A percentile compares a stretch with the other conserved stretches of the same genome.
Conservation (phyloP, 2,797 vertebrate genomes). For the Siniperca obscura region DNA sequence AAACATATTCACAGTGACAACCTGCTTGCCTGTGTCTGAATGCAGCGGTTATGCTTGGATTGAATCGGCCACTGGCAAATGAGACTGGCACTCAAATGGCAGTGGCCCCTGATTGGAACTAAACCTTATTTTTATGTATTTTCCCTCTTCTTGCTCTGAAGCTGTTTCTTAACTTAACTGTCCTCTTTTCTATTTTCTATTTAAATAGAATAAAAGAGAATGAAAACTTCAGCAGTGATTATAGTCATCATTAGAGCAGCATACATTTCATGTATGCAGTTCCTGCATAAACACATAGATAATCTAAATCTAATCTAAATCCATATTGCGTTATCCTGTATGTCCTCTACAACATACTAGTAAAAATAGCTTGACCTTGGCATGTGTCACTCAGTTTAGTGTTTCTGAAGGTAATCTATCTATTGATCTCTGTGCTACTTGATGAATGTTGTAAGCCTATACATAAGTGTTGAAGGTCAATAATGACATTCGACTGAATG, state of each 20-base stretch:
- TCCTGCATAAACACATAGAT: neutral
- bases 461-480: constrained; percentile 63
- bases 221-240: constrained; percentile 13
- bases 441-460: constrained; percentile 73
- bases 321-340: constrained; percentile 1
- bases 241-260: neutral
- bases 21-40: constrained; percentile 68
- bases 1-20: constrained; percentile 84
- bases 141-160: constrained; percentile 31
- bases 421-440: constrained; percentile 72
- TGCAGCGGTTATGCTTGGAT: constrained; percentile 64
- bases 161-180: constrained; percentile 51
- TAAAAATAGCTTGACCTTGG: constrained; percentile 65
- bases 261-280: neutral
- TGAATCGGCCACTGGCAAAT: constrained; percentile 78
- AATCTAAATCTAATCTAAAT: constrained; percentile 12
- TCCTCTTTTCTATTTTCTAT: neutral
- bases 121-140: constrained; percentile 39
- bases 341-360: constrained; percentile 34
- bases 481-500: constrained; percentile 60
- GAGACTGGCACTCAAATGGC: constrained; percentile 65
- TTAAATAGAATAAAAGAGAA: neutral
- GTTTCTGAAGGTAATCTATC: constrained; percentile 70
- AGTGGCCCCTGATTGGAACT: constrained; percentile 70
- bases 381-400: constrained; percentile 65